Evolutionary conservation across 2,113 vertebrate genomes (phyloP), one percentile per base, ranked within the genome.

Genomic region (Nycticebus coucang): DNA sequence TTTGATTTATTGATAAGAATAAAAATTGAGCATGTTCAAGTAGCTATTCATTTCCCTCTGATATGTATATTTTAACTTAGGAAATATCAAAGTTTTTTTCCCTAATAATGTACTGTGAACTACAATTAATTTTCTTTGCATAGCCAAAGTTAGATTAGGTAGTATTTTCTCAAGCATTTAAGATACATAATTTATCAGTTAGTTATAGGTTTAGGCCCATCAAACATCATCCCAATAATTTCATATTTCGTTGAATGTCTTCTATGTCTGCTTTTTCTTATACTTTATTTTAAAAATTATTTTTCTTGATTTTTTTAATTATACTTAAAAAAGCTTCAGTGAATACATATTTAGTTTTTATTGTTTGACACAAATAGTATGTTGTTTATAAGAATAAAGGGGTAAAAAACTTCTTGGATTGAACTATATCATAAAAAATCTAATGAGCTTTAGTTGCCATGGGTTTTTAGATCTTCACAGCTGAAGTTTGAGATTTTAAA

Each of bases 281-380:
- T 59, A 33, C 1, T 71, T 97, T 45, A 53, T 87, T 93, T 94
- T 72, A 26, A 79, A 91, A 91, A 71, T 92, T 35, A 14, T n/a
- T 82, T 75, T 92, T 87, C 24, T 79, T 88, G 12, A 9, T 64
- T 74, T 92, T 92, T 94, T 83, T 69, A n/a, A 57, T 53, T 91
- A 80, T 50, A 59, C 19, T n/a, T 12, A 59, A 89, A 30, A 94
- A 87, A 87, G 11, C 7, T 74, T 90, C 64, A 37, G n/a, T 68
- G 53, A 89, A n/a, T 37, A 78, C 4, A 59, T 71, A 30, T 45
- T 4, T 68, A 18, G 45, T 45, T 82, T 17, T 91, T 69, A 50
- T 55, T 50, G 2, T 80, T 69, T 93, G 53, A 72, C 18, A 17
- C 2, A 59, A 41, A 77, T 28, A 71, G 4, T 60, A 33, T 77